Percentiles rank a stretch among this genome's conserved stretches.
Conservation (phyloP, 2,888 invertebrate species). For the Drosophila cognata region DNA sequence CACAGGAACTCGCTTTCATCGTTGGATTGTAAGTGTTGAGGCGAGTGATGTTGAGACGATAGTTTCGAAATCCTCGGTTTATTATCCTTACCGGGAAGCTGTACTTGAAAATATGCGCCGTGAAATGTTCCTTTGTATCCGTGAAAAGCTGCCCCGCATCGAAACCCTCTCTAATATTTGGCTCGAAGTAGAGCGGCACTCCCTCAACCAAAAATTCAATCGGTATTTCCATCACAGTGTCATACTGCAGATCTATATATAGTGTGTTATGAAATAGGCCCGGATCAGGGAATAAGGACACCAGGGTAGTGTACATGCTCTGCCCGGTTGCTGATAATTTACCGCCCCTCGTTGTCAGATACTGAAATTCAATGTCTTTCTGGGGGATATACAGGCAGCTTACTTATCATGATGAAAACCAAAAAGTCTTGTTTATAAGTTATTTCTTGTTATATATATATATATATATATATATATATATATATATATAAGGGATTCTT, state of each 20-base stretch:
- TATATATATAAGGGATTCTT: neutral
- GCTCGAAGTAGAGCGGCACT: constrained; percentile 77
- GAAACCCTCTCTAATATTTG: constrained; percentile 69
- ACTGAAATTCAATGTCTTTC: constrained; percentile 58
- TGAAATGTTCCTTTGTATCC: constrained; percentile 58
- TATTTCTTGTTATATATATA: neutral
- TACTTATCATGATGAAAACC: neutral
- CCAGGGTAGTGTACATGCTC: constrained; percentile 68
- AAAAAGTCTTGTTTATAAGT: accelerated
- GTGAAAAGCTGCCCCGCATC: constrained; percentile 72
- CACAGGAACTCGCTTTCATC: constrained; percentile 19
- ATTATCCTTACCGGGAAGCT: constrained; percentile 59
- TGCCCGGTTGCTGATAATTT: constrained; percentile 73
- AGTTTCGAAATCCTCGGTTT: constrained; percentile 74
- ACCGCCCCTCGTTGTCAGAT: constrained; percentile 69
- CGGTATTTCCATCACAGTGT: constrained; percentile 67
- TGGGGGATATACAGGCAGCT: constrained; percentile 8
- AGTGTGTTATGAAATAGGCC: constrained; percentile 76
- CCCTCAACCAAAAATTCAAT: constrained; percentile 76
- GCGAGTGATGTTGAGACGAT: constrained; percentile 72
- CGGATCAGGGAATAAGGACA: constrained; percentile 73
- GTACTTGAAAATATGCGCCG: constrained; percentile 44
- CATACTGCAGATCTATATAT: constrained; percentile 67
- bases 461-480: neutral
- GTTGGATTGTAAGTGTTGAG: constrained; percentile 46